These are phyloP conservation scores for Mythimna albipuncta DNA, from an alignment of 2,888 invertebrate genomes.

Conservation along the genomic window DNA sequence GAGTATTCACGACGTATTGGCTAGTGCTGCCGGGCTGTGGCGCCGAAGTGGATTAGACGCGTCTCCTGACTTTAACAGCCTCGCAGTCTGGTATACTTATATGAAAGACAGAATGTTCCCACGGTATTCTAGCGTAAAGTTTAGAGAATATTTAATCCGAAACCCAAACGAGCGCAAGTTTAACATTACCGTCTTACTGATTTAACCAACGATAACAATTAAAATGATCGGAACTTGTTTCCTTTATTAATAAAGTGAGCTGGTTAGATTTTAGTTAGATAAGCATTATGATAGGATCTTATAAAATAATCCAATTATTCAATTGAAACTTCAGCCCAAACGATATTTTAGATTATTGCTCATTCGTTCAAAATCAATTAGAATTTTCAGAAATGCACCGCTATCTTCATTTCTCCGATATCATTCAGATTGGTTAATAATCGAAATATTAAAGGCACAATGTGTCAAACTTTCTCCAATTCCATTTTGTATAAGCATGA, in stretches of 20 bases:
- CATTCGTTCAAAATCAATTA: too few species aligned
- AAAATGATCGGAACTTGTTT: neutral
- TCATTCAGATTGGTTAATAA: conserved; percentile 6
- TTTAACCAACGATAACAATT: too few species aligned
- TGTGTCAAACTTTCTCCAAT: conserved; percentile 55
- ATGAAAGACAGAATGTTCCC: neutral
- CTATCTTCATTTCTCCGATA: neutral
- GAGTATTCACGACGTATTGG: conserved; percentile 42
- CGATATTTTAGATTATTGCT: neutral
- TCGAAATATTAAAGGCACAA: conserved; percentile 20
- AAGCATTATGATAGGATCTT: neutral
- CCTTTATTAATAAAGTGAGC: neutral
- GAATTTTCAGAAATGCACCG: neutral
- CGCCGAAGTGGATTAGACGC: conserved; percentile 22
- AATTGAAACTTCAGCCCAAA: neutral
- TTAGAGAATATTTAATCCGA: too few species aligned
- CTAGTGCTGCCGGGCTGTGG: conserved; percentile 22
- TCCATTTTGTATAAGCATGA: conserved; percentile 38
- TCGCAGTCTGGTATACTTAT: neutral
- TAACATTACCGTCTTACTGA: too few species aligned
- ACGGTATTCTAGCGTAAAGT: too few species aligned
- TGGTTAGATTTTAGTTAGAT: neutral
- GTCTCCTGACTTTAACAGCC: conserved; percentile 1
- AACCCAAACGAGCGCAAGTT: too few species aligned
- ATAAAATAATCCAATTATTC: neutral